Conservation (phyloP, 2,888 invertebrate genomes). For the Yponomeuta cagnagella region DNA sequence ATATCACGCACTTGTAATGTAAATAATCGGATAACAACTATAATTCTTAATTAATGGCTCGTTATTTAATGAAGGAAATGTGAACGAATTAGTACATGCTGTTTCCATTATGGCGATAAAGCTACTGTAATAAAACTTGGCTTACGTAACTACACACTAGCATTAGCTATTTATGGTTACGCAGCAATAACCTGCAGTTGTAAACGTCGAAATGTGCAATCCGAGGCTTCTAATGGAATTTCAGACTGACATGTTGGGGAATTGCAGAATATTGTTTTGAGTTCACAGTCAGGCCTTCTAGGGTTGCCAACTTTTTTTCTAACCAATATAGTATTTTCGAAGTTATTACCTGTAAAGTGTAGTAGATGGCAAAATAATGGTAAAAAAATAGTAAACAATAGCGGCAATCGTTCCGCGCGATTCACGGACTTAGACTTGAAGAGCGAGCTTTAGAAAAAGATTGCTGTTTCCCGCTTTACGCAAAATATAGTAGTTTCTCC, state of each 20-base stretch:
- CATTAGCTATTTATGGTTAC: neutral
- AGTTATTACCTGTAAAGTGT: too few species aligned
- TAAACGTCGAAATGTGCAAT: neutral
- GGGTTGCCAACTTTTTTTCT: too few species aligned
- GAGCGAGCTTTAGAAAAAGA: too few species aligned
- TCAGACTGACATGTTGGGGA: neutral
- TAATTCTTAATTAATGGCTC: constrained; percentile 4
- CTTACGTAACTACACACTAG: constrained; percentile 1
- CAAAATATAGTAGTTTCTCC: too few species aligned
- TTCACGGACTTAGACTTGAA: too few species aligned
- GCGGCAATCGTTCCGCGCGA: too few species aligned
- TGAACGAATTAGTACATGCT: neutral
- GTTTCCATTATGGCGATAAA: neutral
- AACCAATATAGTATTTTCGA: too few species aligned
- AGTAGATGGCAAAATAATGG: too few species aligned
- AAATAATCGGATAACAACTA: constrained; percentile 1
- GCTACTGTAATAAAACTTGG: neutral
- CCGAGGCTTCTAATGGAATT: neutral
- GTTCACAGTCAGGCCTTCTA: too few species aligned
- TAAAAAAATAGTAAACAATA: too few species aligned
- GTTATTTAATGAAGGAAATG: constrained; percentile 10
- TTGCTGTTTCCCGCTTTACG: too few species aligned
- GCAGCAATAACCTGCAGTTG: neutral
- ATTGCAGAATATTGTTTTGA: neutral
- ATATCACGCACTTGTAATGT: neutral